These are phyloP conservation scores for Thryonomys swinderianus DNA, from an alignment of 2,113 vertebrate species.

Conservation along the genomic window DNA sequence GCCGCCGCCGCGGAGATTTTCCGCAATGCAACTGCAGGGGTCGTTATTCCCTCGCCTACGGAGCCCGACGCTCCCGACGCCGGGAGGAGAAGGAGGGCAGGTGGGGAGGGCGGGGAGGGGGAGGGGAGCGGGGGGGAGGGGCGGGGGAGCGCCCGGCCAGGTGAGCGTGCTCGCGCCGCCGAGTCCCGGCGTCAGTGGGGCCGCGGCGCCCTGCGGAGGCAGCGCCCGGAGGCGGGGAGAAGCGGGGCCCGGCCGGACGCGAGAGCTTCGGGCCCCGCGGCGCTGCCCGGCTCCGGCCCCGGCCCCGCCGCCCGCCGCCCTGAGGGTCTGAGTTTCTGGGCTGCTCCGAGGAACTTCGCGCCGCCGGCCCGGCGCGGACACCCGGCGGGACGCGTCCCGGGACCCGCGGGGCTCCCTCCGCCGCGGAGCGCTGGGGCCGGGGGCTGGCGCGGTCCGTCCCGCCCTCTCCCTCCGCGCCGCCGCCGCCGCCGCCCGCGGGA, in stretches of 20 bases:
- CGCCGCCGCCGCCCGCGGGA: neutral
- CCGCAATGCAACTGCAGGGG: conserved; percentile 84
- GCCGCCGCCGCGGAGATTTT: conserved; percentile 70
- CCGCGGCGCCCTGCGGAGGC: neutral
- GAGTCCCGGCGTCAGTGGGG: neutral
- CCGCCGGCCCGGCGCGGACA: neutral
- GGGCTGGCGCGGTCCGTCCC: neutral
- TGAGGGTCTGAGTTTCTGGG: conserved; percentile 53
- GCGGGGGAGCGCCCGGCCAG: neutral
- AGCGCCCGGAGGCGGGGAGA: neutral
- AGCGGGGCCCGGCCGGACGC: neutral
- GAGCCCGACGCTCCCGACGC: conserved; percentile 51
- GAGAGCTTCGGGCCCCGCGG: neutral
- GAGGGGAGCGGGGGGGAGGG: neutral
- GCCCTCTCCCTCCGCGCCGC: neutral
- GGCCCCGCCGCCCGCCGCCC: neutral
- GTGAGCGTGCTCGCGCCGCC: conserved; percentile 26
- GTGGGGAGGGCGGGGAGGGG: neutral
- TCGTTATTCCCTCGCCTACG: conserved; percentile 82
- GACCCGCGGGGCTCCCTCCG: conserved; percentile 37
- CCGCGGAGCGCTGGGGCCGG: conserved; percentile 56
- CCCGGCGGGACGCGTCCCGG: conserved; percentile 26
- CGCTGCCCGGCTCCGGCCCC: neutral
- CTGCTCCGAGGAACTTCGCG: conserved; percentile 68
- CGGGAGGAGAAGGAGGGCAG: conserved; percentile 37